Percentiles rank a stretch among this genome's conserved stretches.
Evolutionary conservation across 2,113 vertebrate genomes (phyloP).

Genomic region (Scomber colias): DNA sequence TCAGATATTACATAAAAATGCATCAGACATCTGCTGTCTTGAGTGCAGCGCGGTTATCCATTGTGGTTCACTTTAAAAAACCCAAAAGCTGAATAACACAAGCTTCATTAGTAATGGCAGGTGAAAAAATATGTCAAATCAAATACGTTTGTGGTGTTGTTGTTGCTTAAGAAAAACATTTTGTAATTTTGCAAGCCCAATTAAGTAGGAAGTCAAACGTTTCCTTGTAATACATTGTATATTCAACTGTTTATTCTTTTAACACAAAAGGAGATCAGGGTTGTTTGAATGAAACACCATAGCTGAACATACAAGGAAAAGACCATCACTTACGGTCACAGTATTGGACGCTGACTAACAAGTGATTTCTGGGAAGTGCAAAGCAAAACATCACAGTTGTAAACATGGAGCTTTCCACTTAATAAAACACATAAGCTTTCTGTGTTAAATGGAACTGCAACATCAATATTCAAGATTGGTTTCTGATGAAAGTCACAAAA

Average conservation of each 20-base stretch:
- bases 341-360: background rate
- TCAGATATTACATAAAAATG: background rate
- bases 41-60: background rate
- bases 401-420: background rate
- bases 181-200: too few relatives aligned
- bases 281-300: background rate
- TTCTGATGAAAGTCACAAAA: background rate
- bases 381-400: background rate
- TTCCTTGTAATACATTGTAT: background rate
- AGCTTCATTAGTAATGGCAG: too few relatives aligned
- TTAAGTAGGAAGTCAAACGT: background rate
- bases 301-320: background rate
- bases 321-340: background rate
- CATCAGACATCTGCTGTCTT: background rate
- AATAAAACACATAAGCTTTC: too few relatives aligned
- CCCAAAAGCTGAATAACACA: too few relatives aligned
- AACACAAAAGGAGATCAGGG: too few relatives aligned
- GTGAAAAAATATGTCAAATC: too few relatives aligned
- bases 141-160: too few relatives aligned
- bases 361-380: conserved; percentile 27
- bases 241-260: background rate
- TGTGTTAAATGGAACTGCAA: background rate
- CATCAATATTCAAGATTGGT: background rate
- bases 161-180: too few relatives aligned
- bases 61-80: background rate